These are phyloP conservation scores for Conchocele bisecta DNA, from an alignment of 2,888 invertebrate species.

Conservation along the genomic window DNA sequence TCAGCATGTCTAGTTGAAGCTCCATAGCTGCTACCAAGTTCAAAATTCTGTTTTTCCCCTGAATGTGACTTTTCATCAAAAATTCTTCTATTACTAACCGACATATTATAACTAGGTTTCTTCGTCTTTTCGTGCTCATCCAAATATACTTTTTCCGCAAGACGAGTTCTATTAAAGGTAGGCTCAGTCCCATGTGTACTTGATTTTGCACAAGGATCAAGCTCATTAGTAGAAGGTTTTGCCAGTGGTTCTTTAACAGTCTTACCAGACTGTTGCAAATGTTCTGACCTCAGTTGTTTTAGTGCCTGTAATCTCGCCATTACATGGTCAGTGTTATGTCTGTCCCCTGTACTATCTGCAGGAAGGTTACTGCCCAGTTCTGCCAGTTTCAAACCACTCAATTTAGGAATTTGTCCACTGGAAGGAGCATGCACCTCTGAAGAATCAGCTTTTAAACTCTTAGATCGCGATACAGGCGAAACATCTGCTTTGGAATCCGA, in stretches of 20 bases:
- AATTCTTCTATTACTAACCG: no score
- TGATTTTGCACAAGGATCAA: constrained; percentile 11
- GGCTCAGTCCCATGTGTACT: constrained; percentile 22
- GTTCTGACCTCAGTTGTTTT: constrained; percentile 38
- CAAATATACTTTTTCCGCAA: constrained; percentile 50
- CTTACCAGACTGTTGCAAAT: constrained; percentile 19
- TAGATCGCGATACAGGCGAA: constrained; percentile 52
- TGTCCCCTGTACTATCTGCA: neutral
- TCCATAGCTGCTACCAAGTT: no score
- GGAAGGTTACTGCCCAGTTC: constrained; percentile 35
- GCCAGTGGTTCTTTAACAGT: constrained; percentile 18
- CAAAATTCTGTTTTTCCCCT: no score
- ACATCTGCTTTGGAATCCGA: constrained; percentile 51
- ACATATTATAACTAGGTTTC: no score
- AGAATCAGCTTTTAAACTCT: constrained; percentile 55
- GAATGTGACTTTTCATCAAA: no score
- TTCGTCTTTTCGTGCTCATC: no score
- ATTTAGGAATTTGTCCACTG: constrained; percentile 21
- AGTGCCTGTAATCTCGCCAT: constrained; percentile 47
- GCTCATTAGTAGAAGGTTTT: constrained; percentile 18
- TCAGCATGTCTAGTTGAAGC: no score
- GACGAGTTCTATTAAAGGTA: constrained; percentile 27
- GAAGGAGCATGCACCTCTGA: constrained; percentile 6
- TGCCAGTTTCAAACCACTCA: constrained; percentile 48
- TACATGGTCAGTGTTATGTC: constrained; percentile 36